Percentiles rank a stretch among this genome's conserved stretches.
phyloP scores from a whole-genome alignment of 2,113 vertebrate genomes.

The Periophthalmodon schlosseri region DNA sequence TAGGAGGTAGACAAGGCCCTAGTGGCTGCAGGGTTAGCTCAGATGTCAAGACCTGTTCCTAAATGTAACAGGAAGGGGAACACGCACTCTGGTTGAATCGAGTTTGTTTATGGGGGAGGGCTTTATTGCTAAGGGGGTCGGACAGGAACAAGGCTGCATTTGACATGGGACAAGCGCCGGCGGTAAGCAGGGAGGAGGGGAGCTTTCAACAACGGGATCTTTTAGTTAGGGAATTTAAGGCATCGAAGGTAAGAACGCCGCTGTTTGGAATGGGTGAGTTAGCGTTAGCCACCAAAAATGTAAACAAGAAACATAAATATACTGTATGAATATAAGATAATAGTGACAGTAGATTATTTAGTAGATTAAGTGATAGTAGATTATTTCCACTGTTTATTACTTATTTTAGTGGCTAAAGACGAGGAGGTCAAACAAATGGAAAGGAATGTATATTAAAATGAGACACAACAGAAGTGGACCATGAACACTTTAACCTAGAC shows the following conservation, averaged over 20 bases:
- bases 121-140: constrained; percentile 45
- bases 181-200: not conserved
- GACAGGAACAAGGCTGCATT: constrained; percentile 54
- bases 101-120: constrained; percentile 23
- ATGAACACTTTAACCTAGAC: too few relatives aligned
- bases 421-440: not conserved
- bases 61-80: constrained; percentile 54
- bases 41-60: constrained; percentile 51
- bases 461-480: too few relatives aligned
- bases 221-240: not conserved
- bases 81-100: constrained; percentile 43
- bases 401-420: not conserved
- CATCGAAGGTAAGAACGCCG: not conserved
- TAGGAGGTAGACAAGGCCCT: constrained; percentile 9
- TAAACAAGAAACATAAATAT: too few relatives aligned
- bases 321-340: too few relatives aligned
- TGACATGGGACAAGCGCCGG: constrained; percentile 45
- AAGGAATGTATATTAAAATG: not conserved
- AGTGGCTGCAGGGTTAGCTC: constrained; percentile 48
- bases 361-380: too few relatives aligned
- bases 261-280: not conserved
- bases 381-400: too few relatives aligned
- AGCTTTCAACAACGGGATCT: not conserved
- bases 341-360: too few relatives aligned
- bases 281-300: not conserved